Conservation (phyloP, 2,888 invertebrate genomes). For the Acanthococcus lagerstroemiae region DNA sequence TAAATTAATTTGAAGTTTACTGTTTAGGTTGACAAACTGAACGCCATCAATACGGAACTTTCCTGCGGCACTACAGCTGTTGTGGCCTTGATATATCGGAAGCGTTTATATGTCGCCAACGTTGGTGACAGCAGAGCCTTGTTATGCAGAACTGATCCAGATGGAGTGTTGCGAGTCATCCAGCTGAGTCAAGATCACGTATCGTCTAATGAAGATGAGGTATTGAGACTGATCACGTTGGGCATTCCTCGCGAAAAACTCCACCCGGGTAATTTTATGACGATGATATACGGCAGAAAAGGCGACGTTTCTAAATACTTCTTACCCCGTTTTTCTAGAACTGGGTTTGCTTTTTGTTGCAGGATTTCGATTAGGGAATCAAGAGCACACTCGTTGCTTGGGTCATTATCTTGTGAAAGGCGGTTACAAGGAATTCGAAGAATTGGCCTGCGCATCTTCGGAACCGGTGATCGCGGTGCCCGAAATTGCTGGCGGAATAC, state of each 20-base stretch:
- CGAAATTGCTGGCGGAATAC: conserved; percentile 70
- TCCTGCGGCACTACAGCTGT: conserved; percentile 76
- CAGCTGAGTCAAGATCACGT: conserved; percentile 80
- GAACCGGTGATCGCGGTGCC: conserved; percentile 78
- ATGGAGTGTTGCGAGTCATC: conserved; percentile 63
- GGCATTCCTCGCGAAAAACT: conserved; percentile 62
- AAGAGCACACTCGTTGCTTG: conserved; percentile 71
- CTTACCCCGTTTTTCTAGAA: not conserved
- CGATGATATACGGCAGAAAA: too few species aligned
- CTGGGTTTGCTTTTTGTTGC: conserved; percentile 34
- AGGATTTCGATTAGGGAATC: conserved; percentile 65
- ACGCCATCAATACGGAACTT: conserved; percentile 63
- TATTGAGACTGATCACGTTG: conserved; percentile 61
- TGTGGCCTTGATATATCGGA: conserved; percentile 64
- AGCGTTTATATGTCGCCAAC: conserved; percentile 76
- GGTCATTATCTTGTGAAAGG: conserved; percentile 82
- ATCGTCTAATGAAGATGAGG: conserved; percentile 72
- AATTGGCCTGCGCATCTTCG: conserved; percentile 54
- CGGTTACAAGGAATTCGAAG: conserved; percentile 71
- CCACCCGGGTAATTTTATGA: conserved; percentile 40
- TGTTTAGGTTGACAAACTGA: conserved; percentile 52
- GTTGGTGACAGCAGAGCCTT: conserved; percentile 73
- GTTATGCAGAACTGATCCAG: conserved; percentile 65
- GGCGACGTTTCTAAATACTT: too few species aligned
- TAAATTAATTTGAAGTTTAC: conserved; percentile 20